A percentile compares a stretch with the other conserved stretches of the same genome.
Conservation (phyloP, 2,797 vertebrate species). For the Gouania willdenowi region DNA sequence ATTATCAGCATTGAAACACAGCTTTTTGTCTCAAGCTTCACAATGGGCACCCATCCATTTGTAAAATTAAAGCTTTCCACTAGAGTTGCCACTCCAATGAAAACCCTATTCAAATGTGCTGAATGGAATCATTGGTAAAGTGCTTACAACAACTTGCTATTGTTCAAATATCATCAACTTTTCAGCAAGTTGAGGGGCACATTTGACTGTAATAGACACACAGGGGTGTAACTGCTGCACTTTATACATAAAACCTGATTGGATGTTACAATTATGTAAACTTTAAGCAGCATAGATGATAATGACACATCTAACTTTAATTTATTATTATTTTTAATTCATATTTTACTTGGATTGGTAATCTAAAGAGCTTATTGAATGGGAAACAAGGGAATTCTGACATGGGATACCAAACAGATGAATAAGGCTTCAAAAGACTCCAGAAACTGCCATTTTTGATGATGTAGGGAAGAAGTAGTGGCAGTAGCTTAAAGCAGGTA, state of each 20-base stretch:
- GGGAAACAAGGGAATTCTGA: constrained; percentile 13
- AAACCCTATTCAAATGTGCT: constrained; percentile 67
- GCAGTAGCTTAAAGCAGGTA: no score
- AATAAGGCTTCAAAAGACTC: no score
- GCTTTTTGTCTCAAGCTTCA: constrained; percentile 74
- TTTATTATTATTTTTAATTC: constrained; percentile 8
- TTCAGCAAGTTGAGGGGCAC: constrained; percentile 14
- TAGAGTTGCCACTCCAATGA: constrained; percentile 69
- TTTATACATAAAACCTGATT: constrained; percentile 3
- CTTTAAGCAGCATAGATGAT: constrained; percentile 15
- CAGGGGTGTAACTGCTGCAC: constrained; percentile 4
- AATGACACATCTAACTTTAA: constrained; percentile 3
- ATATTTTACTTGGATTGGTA: background rate
- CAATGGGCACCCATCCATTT: constrained; percentile 74
- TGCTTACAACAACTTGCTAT: constrained; percentile 68
- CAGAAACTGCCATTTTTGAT: no score
- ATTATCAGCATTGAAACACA: constrained; percentile 79
- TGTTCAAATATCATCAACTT: constrained; percentile 33
- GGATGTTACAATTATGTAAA: constrained; percentile 14
- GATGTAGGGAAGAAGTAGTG: no score
- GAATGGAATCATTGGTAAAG: constrained; percentile 73
- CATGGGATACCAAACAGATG: no score
- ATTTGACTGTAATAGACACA: constrained; percentile 27
- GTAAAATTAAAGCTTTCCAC: constrained; percentile 75
- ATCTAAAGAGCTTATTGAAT: constrained; percentile 20